A percentile compares a stretch with the other conserved stretches of the same genome.
Evolutionary conservation across 2,797 vertebrate species (phyloP).

Genomic region (Nannoperca australis): DNA sequence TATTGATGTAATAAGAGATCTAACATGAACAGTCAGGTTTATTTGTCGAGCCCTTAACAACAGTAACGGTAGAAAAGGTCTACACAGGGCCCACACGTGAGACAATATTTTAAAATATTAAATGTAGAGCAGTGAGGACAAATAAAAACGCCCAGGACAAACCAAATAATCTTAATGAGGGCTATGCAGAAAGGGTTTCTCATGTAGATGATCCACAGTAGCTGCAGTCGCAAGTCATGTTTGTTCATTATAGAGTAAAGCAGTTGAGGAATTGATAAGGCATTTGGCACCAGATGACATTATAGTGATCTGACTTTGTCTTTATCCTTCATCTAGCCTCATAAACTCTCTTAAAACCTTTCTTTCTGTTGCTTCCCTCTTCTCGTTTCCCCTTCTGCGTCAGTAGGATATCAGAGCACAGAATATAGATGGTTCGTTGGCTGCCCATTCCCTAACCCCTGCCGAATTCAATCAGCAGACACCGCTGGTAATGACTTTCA

Average conservation of each 20-base stretch:
- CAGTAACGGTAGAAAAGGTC: background rate
- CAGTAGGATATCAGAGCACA: constrained; percentile 85
- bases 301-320: background rate
- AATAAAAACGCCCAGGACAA: background rate
- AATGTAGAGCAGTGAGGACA: background rate
- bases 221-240: background rate
- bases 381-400: constrained; percentile 73
- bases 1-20: background rate
- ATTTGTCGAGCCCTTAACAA: constrained; percentile 3
- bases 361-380: background rate
- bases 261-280: background rate
- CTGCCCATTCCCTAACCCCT: constrained; percentile 86
- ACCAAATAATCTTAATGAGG: background rate
- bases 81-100: background rate
- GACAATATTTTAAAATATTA: background rate
- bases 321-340: background rate
- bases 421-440: constrained; percentile 84
- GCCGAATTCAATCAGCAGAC: constrained; percentile 92
- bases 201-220: background rate
- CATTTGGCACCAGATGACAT: background rate
- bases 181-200: background rate
- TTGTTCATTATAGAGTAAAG: background rate
- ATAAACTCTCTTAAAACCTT: background rate
- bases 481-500: constrained; percentile 89
- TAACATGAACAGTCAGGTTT: background rate